Evolutionary conservation across 2,888 invertebrate genomes (phyloP).

Genomic region (Hedychridium roseum): DNA sequence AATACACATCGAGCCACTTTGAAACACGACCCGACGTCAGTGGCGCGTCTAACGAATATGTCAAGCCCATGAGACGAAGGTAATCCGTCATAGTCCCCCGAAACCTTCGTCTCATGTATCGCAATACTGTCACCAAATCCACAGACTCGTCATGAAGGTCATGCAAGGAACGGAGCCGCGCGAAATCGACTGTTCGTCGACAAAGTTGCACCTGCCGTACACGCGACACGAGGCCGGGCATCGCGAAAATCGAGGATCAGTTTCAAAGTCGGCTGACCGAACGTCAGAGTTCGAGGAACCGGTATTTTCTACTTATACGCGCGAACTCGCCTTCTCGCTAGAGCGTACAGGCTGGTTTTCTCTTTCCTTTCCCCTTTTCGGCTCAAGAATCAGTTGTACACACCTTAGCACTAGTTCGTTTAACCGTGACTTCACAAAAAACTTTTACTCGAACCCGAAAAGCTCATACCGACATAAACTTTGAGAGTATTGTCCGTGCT

Average conservation of each 20-base stretch:
- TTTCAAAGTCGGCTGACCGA: conserved; percentile 13
- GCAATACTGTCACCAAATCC: too few species aligned
- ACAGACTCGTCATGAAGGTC: too few species aligned
- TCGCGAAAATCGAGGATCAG: conserved; percentile 15
- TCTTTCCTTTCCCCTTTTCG: conserved; percentile 24
- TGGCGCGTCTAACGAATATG: conserved; percentile 25
- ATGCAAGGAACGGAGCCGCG: conserved; percentile 16
- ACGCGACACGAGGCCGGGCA: conserved; percentile 3
- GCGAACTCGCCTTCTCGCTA: too few species aligned
- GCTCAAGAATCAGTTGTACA: too few species aligned
- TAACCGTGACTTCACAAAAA: conserved; percentile 29
- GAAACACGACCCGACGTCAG: conserved; percentile 25
- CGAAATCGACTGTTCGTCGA: conserved; percentile 16
- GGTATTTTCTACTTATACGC: conserved; percentile 21
- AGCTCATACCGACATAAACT: background rate
- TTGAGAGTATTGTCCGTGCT: background rate
- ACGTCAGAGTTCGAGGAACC: conserved; percentile 27
- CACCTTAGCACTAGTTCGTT: conserved; percentile 32
- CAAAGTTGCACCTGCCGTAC: conserved; percentile 15
- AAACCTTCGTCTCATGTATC: too few species aligned
- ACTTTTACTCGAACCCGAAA: conserved; percentile 13
- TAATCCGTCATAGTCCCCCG: too few species aligned
- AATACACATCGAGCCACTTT: conserved; percentile 24
- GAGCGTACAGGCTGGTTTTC: conserved; percentile 29
- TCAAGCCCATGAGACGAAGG: too few species aligned